These are phyloP conservation scores for Norana najaformis DNA, from an alignment of 2,888 invertebrate genomes.

Conservation along the genomic window DNA sequence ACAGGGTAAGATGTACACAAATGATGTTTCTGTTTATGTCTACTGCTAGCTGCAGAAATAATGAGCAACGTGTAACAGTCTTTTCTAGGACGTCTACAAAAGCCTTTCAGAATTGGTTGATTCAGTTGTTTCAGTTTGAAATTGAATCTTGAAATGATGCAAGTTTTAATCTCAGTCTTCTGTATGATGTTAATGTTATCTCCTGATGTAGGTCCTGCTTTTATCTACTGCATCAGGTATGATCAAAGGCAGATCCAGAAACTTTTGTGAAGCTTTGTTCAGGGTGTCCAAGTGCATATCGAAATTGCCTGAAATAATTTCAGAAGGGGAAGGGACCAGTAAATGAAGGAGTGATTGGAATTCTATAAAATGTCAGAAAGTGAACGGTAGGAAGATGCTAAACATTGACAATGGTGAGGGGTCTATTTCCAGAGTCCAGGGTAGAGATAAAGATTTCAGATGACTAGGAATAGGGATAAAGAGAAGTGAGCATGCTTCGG, in stretches of 20 bases:
- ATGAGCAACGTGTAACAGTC: background rate
- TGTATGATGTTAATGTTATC: background rate
- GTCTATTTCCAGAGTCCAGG: no score
- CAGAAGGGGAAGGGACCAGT: no score
- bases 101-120: background rate
- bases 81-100: background rate
- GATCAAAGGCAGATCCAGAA: background rate
- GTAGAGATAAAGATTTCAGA: no score
- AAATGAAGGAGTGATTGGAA: no score
- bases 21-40: background rate
- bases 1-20: slow-evolving; percentile 10
- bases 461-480: no score
- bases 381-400: no score
- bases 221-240: background rate
- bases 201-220: background rate
- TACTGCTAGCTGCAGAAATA: background rate
- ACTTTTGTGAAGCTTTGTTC: no score
- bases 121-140: background rate
- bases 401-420: no score
- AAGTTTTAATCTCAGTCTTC: background rate
- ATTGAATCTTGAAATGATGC: background rate
- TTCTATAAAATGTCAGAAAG: no score
- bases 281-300: no score
- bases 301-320: no score
- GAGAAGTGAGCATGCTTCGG: no score